A percentile compares a stretch with the other conserved stretches of the same genome.
phyloP scores from a whole-genome alignment of 2,888 invertebrate species.

The Drosophila gaucha region DNA sequence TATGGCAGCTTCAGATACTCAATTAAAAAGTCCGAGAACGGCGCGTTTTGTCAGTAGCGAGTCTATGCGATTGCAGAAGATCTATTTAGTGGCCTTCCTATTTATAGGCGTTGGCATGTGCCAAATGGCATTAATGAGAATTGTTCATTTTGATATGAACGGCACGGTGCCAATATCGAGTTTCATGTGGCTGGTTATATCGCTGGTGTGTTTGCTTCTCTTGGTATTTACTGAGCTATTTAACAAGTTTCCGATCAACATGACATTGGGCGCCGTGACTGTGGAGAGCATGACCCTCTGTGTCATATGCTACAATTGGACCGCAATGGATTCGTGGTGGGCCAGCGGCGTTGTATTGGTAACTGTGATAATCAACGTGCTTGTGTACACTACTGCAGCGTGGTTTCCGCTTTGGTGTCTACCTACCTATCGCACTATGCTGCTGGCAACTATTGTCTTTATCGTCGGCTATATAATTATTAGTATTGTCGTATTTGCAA shows the following conservation, averaged over 20 bases:
- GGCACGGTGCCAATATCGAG: constrained; percentile 15
- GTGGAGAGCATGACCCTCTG: constrained; percentile 31
- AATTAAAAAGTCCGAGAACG: no score
- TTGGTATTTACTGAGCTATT: constrained; percentile 26
- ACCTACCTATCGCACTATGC: constrained; percentile 28
- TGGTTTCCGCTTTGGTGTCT: constrained; percentile 34
- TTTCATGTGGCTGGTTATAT: constrained; percentile 37
- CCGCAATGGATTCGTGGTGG: not conserved
- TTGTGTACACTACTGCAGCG: constrained; percentile 1
- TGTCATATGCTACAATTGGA: constrained; percentile 29
- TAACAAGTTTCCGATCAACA: constrained; percentile 43
- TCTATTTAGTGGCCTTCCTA: not conserved
- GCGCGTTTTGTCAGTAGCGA: no score
- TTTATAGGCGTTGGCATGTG: constrained; percentile 3
- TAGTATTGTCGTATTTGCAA: constrained; percentile 1
- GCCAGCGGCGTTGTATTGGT: not conserved
- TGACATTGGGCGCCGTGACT: constrained; percentile 29
- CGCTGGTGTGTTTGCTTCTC: constrained; percentile 17
- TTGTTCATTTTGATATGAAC: not conserved
- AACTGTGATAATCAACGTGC: not conserved
- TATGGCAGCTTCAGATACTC: no score
- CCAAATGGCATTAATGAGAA: constrained; percentile 12
- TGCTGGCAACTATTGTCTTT: constrained; percentile 16
- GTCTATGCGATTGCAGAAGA: constrained; percentile 3
- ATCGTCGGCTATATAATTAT: constrained; percentile 21